These are phyloP conservation scores for Oplegnathus fasciatus DNA, from an alignment of 2,113 vertebrate genomes.

Conservation along the genomic window DNA sequence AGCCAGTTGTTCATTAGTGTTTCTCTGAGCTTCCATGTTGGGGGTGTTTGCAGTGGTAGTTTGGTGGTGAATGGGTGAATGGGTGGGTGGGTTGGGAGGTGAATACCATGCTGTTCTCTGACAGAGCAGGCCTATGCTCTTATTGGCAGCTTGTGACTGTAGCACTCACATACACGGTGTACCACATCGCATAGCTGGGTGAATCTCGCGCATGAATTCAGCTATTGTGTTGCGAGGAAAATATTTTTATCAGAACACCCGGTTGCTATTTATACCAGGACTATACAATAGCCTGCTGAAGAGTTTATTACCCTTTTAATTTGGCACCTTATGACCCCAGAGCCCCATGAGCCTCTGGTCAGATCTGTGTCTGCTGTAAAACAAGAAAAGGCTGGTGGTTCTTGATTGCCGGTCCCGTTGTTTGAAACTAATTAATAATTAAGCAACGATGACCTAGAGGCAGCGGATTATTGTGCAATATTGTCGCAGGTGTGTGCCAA, in stretches of 20 bases:
- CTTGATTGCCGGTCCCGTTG: slow-evolving; percentile 35
- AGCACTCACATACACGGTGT: slow-evolving; percentile 63
- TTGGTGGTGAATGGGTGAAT: slow-evolving; percentile 45
- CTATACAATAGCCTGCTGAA: slow-evolving; percentile 56
- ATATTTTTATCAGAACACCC: slow-evolving; percentile 76
- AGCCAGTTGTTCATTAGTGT: slow-evolving; percentile 54
- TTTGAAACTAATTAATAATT: slow-evolving; percentile 69
- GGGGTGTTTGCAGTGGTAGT: slow-evolving; percentile 38
- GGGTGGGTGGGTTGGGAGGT: slow-evolving; percentile 52
- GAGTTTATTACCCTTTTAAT: slow-evolving; percentile 70
- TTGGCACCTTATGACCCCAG: slow-evolving; percentile 62
- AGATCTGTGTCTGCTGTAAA: slow-evolving; percentile 27
- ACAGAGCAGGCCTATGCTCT: slow-evolving; percentile 80
- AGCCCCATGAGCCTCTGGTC: slow-evolving; percentile 31
- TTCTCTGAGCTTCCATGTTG: slow-evolving; percentile 40
- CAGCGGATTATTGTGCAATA: slow-evolving; percentile 73
- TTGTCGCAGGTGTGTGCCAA: slow-evolving; percentile 79
- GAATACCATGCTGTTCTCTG: slow-evolving; percentile 80
- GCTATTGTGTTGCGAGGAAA: slow-evolving; percentile 79
- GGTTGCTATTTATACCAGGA: slow-evolving; percentile 78
- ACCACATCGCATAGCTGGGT: slow-evolving; percentile 67
- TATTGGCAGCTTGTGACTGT: slow-evolving; percentile 85
- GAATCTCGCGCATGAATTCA: slow-evolving; percentile 80
- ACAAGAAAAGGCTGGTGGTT: slow-evolving; percentile 8
- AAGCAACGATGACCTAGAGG: slow-evolving; percentile 64